These are phyloP conservation scores for Campoplex nolae DNA, from an alignment of 2,888 invertebrate genomes.

Conservation along the genomic window DNA sequence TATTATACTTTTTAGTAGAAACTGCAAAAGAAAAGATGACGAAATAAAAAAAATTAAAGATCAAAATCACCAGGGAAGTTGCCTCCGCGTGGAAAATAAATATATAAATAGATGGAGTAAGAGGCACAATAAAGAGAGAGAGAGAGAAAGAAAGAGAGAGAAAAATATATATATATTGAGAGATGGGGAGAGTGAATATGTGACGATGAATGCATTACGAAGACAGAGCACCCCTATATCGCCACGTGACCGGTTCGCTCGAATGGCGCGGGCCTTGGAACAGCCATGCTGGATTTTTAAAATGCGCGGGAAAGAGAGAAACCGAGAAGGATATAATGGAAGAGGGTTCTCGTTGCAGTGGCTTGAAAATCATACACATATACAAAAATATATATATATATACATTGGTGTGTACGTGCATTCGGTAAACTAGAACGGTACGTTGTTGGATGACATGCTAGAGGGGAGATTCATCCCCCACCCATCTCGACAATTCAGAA, in stretches of 20 bases:
- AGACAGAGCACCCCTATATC: constrained; percentile 79
- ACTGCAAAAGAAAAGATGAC: constrained; percentile 14
- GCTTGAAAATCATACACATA: constrained; percentile 40
- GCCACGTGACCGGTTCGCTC: constrained; percentile 80
- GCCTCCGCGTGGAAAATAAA: constrained; percentile 4
- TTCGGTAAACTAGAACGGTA: constrained; percentile 41
- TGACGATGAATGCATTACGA: constrained; percentile 75
- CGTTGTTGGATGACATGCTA: constrained; percentile 67
- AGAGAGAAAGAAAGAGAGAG: too few relatives aligned
- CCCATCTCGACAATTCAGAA: constrained; percentile 56
- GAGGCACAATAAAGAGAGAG: constrained; percentile 60
- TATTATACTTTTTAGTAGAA: neutral
- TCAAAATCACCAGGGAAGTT: constrained; percentile 14
- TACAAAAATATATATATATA: constrained; percentile 21
- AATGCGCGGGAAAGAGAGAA: constrained; percentile 77
- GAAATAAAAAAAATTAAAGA: constrained; percentile 14
- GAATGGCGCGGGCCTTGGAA: constrained; percentile 47
- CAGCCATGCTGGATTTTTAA: constrained; percentile 80
- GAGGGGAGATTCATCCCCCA: constrained; percentile 58
- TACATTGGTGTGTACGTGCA: neutral
- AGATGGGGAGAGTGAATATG: constrained; percentile 68
- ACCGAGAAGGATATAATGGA: constrained; percentile 29
- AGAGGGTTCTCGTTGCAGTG: constrained; percentile 56
- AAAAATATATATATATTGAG: constrained; percentile 14
- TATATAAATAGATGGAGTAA: constrained; percentile 35